Base-by-base conservation (phyloP, 1,140 invertebrate genomes). In the Drosophila parvula region DNA sequence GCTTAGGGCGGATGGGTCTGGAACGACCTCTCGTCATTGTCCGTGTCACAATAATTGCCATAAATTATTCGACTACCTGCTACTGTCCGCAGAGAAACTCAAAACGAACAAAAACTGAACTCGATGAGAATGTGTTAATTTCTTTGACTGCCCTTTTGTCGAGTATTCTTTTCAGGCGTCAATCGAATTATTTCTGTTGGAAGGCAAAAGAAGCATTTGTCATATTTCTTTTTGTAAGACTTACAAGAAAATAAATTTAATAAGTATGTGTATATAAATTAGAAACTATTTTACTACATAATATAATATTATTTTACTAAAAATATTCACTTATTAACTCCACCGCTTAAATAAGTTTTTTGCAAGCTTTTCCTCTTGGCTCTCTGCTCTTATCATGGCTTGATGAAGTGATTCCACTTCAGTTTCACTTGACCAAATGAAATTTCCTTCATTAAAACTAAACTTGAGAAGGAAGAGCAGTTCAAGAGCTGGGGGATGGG, bases 371-470 rank as follows among this genome's bases (percentile, higher is more conserved):
- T 18, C 18, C 30, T 3, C 10, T 53, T 8, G 12, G 7, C 50
- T 6, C 36, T 34, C 55, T 32, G 64, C 67, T 71, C 41, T 70
- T 70, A 47, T 58, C 51, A 58, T 58, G 22, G 34, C 36, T 22
- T 71, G 68, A 71, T 71, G 68, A 71, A 71, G 68, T 58, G 53
- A 71, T 50, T 58, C 65, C 50, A 70, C 68, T 71, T 71, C n/a
- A 71, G 67, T 30, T 71, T 71, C 51, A 71, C 70, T 73, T 75
- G 38, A 71, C 64, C 68, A 79, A 78, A 70, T 84, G 47, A 84
- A 84, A 69, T 71, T 81, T 81, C 57, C 81, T 78, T 85, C 81
- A 85, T 85, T 85, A 85, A 85, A 81, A 85, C 78, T 78, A 81
- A 80, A 85, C 74, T 85, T 78, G 59, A 74, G 43, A 36, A 53